A percentile compares a stretch with the other conserved stretches of the same genome.
Evolutionary conservation across 2,888 invertebrate genomes (phyloP).

Genomic region (Caenorhabditis wallacei): DNA sequence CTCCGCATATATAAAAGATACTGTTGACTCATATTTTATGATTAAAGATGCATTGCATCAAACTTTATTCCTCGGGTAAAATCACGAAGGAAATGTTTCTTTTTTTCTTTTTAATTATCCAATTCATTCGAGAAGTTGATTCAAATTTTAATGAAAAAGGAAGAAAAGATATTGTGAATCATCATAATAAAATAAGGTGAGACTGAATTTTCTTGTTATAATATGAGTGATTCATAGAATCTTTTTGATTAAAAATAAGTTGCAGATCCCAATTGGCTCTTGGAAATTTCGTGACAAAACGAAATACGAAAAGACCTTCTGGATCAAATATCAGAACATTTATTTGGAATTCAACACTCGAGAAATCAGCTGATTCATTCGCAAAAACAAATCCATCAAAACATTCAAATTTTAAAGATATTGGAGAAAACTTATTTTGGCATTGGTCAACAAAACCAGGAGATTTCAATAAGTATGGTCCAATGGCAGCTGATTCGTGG

Average conservation of each 20-base stretch:
- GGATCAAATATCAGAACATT: conserved; percentile 48
- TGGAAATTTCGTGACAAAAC: conserved; percentile 51
- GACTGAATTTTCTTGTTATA: not conserved
- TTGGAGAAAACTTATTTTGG: conserved; percentile 57
- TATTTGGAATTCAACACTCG: conserved; percentile 41
- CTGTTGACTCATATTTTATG: conserved; percentile 30
- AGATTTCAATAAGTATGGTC: conserved; percentile 45
- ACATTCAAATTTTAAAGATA: conserved; percentile 35
- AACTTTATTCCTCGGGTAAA: conserved; percentile 16
- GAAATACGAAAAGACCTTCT: conserved; percentile 37
- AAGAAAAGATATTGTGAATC: conserved; percentile 12
- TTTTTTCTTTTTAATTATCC: conserved; percentile 12
- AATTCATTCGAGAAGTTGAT: not conserved
- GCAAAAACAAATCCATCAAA: conserved; percentile 36
- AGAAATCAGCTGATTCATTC: conserved; percentile 26
- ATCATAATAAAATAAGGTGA: conserved; percentile 52
- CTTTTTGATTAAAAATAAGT: too few species aligned
- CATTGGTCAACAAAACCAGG: conserved; percentile 54
- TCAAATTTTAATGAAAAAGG: conserved; percentile 37
- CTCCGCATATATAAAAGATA: conserved; percentile 40
- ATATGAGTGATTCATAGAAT: too few species aligned
- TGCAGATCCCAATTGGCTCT: conserved; percentile 41
- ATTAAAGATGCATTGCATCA: conserved; percentile 35
- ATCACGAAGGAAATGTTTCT: conserved; percentile 1
- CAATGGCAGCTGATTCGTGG: conserved; percentile 47